Percentiles rank a stretch among this genome's conserved stretches.
phyloP scores from a whole-genome alignment of 92 coral and sea anemone species.

The Galaxea fascicularis region DNA sequence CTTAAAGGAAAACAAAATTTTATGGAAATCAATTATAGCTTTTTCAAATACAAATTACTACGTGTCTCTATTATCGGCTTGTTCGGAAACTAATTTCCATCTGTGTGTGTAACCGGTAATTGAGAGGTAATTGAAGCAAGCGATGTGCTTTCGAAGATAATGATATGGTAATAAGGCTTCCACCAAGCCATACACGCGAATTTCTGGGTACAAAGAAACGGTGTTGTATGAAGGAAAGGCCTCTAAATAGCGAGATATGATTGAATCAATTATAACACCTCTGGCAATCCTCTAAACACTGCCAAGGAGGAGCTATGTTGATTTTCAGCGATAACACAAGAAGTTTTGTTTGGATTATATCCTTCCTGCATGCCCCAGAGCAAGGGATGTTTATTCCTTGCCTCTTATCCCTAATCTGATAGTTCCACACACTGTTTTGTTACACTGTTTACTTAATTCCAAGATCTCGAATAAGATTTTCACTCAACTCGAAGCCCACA shows the following conservation, averaged over 20 bases:
- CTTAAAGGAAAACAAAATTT: constrained; percentile 84
- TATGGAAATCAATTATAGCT: constrained; percentile 93
- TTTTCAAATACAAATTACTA: constrained; percentile 90
- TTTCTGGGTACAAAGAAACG: constrained; percentile 25
- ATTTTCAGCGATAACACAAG: constrained; percentile 62
- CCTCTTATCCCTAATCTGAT: constrained; percentile 46
- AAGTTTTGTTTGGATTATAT: constrained; percentile 59
- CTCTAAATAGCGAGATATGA: constrained; percentile 16
- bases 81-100: constrained; percentile 89
- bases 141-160: constrained; percentile 80
- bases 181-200: constrained; percentile 32
- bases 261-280: constrained; percentile 43
- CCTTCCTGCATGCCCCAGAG: constrained; percentile 52
- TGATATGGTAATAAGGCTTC: constrained; percentile 74
- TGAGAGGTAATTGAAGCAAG: constrained; percentile 89
- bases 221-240: constrained; percentile 4
- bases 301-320: constrained; percentile 54
- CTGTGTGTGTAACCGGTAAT: constrained; percentile 94
- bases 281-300: constrained; percentile 47
- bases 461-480: constrained; percentile 55
- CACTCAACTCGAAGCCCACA: constrained; percentile 52
- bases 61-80: constrained; percentile 82
- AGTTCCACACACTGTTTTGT: constrained; percentile 59
- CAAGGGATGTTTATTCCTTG: constrained; percentile 64
- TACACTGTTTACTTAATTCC: constrained; percentile 61